Evolutionary conservation across 2,888 invertebrate genomes (phyloP), one percentile per base, ranked within the genome.

Genomic region (Tachina lurida): DNA sequence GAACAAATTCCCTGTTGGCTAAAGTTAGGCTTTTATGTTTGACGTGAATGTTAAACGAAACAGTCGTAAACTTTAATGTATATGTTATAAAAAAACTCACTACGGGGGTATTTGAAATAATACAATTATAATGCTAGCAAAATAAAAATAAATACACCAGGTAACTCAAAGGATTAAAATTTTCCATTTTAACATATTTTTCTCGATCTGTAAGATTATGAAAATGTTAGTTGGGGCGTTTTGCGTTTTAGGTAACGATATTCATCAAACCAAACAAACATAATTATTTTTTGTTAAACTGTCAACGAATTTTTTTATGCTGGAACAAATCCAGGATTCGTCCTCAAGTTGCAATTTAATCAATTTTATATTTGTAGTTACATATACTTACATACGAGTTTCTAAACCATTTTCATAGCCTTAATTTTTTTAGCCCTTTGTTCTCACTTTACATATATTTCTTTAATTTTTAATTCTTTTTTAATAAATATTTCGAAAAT

Each of bases 31-130:
- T 68, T 77, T 68, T 68, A 41, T 41, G 41, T 79, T 62, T 45
- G 62, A 71, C 12, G 54, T 70, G 7, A 62, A 54, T 39, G 10
- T 71, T 43, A 62, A 12, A 15, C 43, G 17, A 52, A 62, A 52
- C 17, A 15, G 63, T 54, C 13, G 10, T 31, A 62, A 73, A 83
- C 45, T 47, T 84, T 74, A 78, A 78, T 60, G 54, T 65, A 60
- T 76, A 49, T 76, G 62, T 54, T 62, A 67, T 73, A 84, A 84
- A 78, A 62, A 68, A 73, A 60, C 52, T 62, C 9, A 9, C 67
- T 41, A 56, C 58, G 54, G 15, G 68, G 67, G 70, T 74, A 74
- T 74, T 75, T 79, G 79, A 79, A 74, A 68, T 68, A 79, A 84
- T 84, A 60, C 78, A 73, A 73, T 83, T 82, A 47, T 63, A 65